Conservation (phyloP, 2,888 invertebrate species). For the Lasioglossum lativentre region DNA sequence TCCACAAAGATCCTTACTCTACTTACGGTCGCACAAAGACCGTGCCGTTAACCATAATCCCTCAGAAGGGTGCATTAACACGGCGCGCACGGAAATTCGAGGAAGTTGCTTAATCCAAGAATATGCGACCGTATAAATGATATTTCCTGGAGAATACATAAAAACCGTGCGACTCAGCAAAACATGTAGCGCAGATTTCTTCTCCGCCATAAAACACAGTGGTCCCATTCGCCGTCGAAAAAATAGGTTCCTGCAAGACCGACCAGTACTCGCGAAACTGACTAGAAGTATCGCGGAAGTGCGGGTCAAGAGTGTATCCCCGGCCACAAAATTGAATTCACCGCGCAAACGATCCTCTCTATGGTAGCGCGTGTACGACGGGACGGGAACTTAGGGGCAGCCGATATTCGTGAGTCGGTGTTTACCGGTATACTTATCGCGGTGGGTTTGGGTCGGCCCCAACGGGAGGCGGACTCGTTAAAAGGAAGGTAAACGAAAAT, state of each 20-base stretch:
- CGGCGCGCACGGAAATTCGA: background rate
- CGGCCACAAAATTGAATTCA: conserved; percentile 32
- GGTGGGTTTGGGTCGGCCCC: background rate
- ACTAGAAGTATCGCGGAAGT: background rate
- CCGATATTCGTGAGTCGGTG: conserved; percentile 1
- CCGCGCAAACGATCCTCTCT: conserved; percentile 1
- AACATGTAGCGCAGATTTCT: background rate
- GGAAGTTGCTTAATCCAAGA: background rate
- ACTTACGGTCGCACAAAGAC: background rate
- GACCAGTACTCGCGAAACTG: background rate
- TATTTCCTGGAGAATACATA: background rate
- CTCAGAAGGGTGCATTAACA: background rate
- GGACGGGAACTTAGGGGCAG: background rate
- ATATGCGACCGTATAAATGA: background rate
- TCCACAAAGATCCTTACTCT: background rate
- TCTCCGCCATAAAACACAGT: background rate
- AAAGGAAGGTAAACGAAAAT: conserved; percentile 44
- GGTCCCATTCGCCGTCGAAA: background rate
- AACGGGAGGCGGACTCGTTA: conserved; percentile 12
- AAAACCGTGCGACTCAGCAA: background rate
- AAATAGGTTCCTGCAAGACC: background rate
- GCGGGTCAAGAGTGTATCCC: background rate
- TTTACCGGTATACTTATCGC: conserved; percentile 33
- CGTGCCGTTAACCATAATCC: background rate
- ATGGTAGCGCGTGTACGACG: background rate